These are phyloP conservation scores for Dicrostonyx torquatus DNA, from an alignment of 2,797 vertebrate genomes.

Conservation along the genomic window DNA sequence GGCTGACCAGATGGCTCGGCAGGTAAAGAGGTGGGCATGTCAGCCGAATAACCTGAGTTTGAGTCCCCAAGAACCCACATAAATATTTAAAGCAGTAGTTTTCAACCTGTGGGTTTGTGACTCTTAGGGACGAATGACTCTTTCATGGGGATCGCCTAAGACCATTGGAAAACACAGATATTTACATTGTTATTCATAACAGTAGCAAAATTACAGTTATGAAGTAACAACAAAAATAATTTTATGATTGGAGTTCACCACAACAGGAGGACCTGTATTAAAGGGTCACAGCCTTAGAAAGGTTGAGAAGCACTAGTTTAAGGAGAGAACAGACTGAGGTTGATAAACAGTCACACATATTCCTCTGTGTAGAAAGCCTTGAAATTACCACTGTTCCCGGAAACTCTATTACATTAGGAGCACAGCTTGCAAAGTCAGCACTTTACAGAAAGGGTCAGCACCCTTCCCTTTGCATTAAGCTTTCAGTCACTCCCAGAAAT, in stretches of 20 bases:
- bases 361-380: not conserved
- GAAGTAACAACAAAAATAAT: not conserved
- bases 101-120: not conserved
- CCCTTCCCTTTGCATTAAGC: constrained; percentile 38
- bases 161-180: not conserved
- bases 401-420: not conserved
- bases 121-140: not conserved
- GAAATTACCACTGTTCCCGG: constrained; percentile 9
- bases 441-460: constrained; percentile 25
- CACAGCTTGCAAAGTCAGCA: constrained; percentile 54
- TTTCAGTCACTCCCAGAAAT: not conserved
- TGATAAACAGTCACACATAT: too few relatives aligned
- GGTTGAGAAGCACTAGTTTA: not conserved
- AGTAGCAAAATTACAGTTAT: not conserved
- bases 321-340: not conserved
- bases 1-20: not conserved
- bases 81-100: not conserved
- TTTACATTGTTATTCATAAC: not conserved
- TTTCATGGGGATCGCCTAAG: not conserved
- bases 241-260: not conserved
- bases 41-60: not conserved
- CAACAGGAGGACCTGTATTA: not conserved
- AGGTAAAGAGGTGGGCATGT: not conserved
- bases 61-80: not conserved
- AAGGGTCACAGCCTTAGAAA: not conserved